A percentile compares a stretch with the other conserved stretches of the same genome.
Conservation (phyloP, 2,888 invertebrate genomes). For the Abrostola triplasia region DNA sequence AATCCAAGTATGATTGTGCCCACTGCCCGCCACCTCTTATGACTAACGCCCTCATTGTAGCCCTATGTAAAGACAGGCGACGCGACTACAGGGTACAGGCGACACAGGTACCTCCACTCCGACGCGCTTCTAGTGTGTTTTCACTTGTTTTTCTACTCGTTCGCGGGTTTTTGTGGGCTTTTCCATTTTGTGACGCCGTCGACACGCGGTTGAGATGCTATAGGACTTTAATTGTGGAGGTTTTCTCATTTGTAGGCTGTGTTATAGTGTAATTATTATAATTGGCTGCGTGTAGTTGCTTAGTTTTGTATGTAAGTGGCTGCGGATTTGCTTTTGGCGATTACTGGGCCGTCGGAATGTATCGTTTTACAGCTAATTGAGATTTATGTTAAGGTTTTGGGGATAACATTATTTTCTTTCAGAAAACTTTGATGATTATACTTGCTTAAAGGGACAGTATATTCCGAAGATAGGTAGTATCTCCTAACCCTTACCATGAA, state of each 20-base stretch:
- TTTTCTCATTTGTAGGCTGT: background rate
- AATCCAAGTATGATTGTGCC: too few species aligned
- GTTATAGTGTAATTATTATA: background rate
- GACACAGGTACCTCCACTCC: slow-evolving; percentile 32
- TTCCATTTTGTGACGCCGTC: slow-evolving; percentile 31
- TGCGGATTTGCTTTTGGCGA: too few species aligned
- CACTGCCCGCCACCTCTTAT: background rate
- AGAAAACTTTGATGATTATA: too few species aligned
- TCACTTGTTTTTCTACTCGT: slow-evolving; percentile 51
- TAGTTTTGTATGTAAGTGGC: too few species aligned
- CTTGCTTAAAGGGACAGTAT: too few species aligned
- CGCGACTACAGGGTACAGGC: slow-evolving; percentile 11
- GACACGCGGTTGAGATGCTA: slow-evolving; percentile 39
- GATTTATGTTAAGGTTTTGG: too few species aligned
- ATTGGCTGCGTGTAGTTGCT: background rate
- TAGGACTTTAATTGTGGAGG: slow-evolving; percentile 9
- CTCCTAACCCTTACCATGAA: too few species aligned
- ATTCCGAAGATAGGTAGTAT: too few species aligned
- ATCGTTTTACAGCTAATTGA: too few species aligned
- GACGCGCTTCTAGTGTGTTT: slow-evolving; percentile 54
- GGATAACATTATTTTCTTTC: too few species aligned
- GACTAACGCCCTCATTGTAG: slow-evolving; percentile 14
- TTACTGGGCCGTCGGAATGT: too few species aligned
- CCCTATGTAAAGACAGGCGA: slow-evolving; percentile 44
- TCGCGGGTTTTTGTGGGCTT: slow-evolving; percentile 38